phyloP scores from a whole-genome alignment of 2,888 invertebrate genomes.

The Flexamia atlantica region DNA sequence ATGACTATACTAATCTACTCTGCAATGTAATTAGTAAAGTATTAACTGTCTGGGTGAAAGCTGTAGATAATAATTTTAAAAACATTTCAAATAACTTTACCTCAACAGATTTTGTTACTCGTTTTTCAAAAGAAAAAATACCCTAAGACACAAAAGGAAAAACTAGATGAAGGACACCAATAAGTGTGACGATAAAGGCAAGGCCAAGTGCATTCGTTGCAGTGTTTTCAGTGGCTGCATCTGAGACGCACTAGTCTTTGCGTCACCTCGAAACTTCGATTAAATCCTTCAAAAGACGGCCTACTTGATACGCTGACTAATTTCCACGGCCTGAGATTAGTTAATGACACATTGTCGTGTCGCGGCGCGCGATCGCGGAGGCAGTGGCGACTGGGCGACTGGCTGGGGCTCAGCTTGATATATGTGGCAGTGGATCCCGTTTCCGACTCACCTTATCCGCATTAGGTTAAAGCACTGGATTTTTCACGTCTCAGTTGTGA shows the following conservation, averaged over 20 bases:
- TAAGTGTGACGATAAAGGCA: neutral
- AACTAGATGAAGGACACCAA: neutral
- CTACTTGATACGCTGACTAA: slow-evolving; percentile 12
- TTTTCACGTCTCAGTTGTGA: neutral
- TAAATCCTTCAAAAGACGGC: slow-evolving; percentile 29
- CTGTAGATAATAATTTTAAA: too few relatives aligned
- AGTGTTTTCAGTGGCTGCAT: neutral
- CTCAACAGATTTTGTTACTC: too few relatives aligned
- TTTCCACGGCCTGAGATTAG: slow-evolving; percentile 34
- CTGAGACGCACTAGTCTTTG: neutral
- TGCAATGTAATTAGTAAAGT: too few relatives aligned
- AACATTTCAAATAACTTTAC: too few relatives aligned
- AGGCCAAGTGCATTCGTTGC: neutral
- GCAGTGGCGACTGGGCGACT: neutral
- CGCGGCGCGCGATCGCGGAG: neutral
- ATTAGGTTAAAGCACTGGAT: slow-evolving; percentile 16
- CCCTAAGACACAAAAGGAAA: neutral
- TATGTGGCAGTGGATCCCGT: slow-evolving; percentile 35
- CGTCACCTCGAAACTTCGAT: neutral
- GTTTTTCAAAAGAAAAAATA: neutral
- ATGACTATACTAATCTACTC: too few relatives aligned
- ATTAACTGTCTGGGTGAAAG: too few relatives aligned
- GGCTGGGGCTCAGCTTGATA: slow-evolving; percentile 31
- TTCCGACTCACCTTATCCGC: slow-evolving; percentile 14
- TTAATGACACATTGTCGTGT: slow-evolving; percentile 13